These are phyloP conservation scores for Caenorhabditis sulstoni DNA, from an alignment of 2,888 invertebrate species.

Conservation along the genomic window DNA sequence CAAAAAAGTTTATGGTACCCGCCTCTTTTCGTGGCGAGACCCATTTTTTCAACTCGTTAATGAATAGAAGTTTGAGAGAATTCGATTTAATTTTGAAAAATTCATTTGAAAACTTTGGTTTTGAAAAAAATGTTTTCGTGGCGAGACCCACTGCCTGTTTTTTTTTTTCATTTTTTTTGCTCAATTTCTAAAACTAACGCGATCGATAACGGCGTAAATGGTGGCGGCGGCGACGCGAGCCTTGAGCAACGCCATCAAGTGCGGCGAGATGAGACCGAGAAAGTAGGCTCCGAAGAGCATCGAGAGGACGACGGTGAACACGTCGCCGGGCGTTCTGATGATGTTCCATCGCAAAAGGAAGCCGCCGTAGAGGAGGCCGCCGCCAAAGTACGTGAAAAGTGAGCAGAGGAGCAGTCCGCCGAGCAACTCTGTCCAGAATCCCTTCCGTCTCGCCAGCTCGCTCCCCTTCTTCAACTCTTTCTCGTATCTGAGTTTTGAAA, in stretches of 20 bases:
- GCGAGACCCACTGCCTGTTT: no score
- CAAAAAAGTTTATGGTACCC: no score
- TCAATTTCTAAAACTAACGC: slow-evolving; percentile 46
- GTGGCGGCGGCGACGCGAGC: slow-evolving; percentile 74
- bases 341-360: slow-evolving; percentile 55
- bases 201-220: slow-evolving; percentile 71
- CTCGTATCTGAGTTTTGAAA: slow-evolving; percentile 24
- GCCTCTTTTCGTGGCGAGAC: no score
- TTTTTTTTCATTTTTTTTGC: no score
- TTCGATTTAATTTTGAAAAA: no score
- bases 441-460: slow-evolving; percentile 62
- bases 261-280: slow-evolving; percentile 72
- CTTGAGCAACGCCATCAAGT: slow-evolving; percentile 73
- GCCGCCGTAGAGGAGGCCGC: slow-evolving; percentile 67
- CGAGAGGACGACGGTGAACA: slow-evolving; percentile 67
- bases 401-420: slow-evolving; percentile 69
- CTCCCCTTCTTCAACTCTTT: slow-evolving; percentile 43
- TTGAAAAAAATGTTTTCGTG: no score
- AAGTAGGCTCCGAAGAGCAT: slow-evolving; percentile 69
- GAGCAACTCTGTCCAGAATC: slow-evolving; percentile 67
- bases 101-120: no score
- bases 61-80: no score
- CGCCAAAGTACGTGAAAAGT: slow-evolving; percentile 64
- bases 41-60: no score
- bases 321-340: slow-evolving; percentile 66